Evolutionary conservation across 2,888 invertebrate genomes (phyloP), one percentile per base, ranked within the genome.

Genomic region (Caenorhabditis virilis): DNA sequence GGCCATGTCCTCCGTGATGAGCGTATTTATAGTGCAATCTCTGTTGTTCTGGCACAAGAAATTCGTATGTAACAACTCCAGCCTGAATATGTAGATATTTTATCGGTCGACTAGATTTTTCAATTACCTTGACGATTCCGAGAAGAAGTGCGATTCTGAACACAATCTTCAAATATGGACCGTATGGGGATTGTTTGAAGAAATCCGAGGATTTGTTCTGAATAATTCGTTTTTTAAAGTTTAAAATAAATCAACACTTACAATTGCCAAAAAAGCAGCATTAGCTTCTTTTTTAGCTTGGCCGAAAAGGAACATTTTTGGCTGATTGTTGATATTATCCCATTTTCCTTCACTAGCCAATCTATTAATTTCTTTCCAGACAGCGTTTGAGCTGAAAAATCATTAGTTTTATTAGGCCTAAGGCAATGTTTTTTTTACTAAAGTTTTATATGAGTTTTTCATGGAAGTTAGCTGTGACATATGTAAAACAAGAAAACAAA

Each of bases 321-420:
- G 77, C 35, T 51, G 62, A 54, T 78, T 78, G 63, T 78, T 76
- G 56, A 79, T 60, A 45, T 65, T 74, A 43, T 79, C 77, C 79
- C 79, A 79, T 56, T 78, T 77, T 42, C 79, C 78, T 53, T 76
- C 74, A 42, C 72, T 67, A 7, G 70, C 76, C 18, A 77, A 69
- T 30, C 71, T 60, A 66, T 79, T 78, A 55, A 79, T 77, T 48
- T 76, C 72, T 48, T 69, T 68, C 69, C 75, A 77, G 16, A 72
- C 53, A 11, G 63, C 55, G 25, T 65, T n/a, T n/a, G n/a, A n/a
- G 51, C n/a, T n/a, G n/a, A n/a, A n/a, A n/a, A n/a, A n/a, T n/a
- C n/a, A n/a, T n/a, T n/a, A n/a, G n/a, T n/a, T n/a, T 6, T 18
- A 33, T 26, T 48, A n/a, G 18, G 33, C 20, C 33, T 18, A 16